phyloP scores from a whole-genome alignment of 2,797 vertebrate species.

The Apogon talboti region DNA sequence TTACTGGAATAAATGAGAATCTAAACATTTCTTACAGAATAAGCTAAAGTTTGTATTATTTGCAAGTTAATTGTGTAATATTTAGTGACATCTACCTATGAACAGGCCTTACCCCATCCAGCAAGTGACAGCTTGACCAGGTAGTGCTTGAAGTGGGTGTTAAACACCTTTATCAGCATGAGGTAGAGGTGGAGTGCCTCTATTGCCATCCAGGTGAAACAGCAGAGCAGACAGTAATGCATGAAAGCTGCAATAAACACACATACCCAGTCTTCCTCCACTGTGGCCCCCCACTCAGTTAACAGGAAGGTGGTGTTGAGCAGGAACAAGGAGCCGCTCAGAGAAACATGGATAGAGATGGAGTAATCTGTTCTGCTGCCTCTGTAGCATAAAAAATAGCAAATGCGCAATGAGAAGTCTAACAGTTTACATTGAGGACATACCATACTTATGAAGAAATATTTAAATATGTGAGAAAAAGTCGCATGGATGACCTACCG shows the following conservation, averaged over 20 bases:
- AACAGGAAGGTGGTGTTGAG: slow-evolving; percentile 84
- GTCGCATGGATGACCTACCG: slow-evolving; percentile 49
- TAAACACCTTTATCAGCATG: slow-evolving; percentile 86
- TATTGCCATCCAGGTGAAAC: slow-evolving; percentile 88
- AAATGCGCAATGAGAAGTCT: not conserved
- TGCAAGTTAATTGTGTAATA: too few relatives aligned
- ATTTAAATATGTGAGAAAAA: not conserved
- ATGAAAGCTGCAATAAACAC: slow-evolving; percentile 73
- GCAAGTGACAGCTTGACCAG: slow-evolving; percentile 84
- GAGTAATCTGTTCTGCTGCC: slow-evolving; percentile 57
- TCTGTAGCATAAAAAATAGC: slow-evolving; percentile 55
- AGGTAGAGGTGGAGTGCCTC: slow-evolving; percentile 90
- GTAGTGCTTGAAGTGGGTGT: slow-evolving; percentile 84
- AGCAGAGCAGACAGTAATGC: slow-evolving; percentile 87
- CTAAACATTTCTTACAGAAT: too few relatives aligned
- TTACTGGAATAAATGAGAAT: not conserved
- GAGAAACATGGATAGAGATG: slow-evolving; percentile 80
- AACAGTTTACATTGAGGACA: too few relatives aligned
- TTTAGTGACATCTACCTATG: too few relatives aligned
- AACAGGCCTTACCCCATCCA: slow-evolving; percentile 87
- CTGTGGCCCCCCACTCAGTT: slow-evolving; percentile 54
- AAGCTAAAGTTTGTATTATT: too few relatives aligned
- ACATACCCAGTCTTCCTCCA: slow-evolving; percentile 54
- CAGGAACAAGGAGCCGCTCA: slow-evolving; percentile 80
- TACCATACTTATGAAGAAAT: too few relatives aligned